These are phyloP conservation scores for Sesia apiformis DNA, from an alignment of 2,888 invertebrate genomes.

Conservation along the genomic window DNA sequence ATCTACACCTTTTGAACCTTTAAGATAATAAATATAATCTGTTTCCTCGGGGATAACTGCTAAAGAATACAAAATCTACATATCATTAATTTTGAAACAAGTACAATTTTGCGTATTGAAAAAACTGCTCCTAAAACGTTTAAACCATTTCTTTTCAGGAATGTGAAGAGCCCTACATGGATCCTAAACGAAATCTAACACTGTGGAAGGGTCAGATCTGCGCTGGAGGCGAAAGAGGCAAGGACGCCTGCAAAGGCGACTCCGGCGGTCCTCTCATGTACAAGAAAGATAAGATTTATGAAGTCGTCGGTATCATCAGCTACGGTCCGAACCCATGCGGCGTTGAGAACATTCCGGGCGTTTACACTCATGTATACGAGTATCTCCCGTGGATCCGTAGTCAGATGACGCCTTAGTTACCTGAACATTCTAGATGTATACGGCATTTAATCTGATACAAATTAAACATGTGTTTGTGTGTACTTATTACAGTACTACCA, in stretches of 20 bases:
- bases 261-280: constrained; percentile 78
- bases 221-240: constrained; percentile 72
- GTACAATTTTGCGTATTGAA: no score
- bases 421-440: no score
- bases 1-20: no score
- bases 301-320: constrained; percentile 73
- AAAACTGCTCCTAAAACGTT: no score
- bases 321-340: constrained; percentile 78
- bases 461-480: no score
- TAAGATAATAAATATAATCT: no score
- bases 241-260: constrained; percentile 77
- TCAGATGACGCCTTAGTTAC: constrained; percentile 31
- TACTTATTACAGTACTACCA: no score
- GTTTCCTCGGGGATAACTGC: no score
- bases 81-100: no score
- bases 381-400: constrained; percentile 75
- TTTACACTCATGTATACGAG: constrained; percentile 75
- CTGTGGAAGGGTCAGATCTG: constrained; percentile 57
- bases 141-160: constrained; percentile 15
- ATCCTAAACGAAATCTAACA: constrained; percentile 12
- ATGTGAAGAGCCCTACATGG: constrained; percentile 25
- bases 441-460: no score
- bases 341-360: constrained; percentile 73
- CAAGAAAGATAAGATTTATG: constrained; percentile 26
- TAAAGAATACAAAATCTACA: no score